Base-by-base conservation (phyloP, 2,888 invertebrate genomes). In the Xestia xanthographa region DNA sequence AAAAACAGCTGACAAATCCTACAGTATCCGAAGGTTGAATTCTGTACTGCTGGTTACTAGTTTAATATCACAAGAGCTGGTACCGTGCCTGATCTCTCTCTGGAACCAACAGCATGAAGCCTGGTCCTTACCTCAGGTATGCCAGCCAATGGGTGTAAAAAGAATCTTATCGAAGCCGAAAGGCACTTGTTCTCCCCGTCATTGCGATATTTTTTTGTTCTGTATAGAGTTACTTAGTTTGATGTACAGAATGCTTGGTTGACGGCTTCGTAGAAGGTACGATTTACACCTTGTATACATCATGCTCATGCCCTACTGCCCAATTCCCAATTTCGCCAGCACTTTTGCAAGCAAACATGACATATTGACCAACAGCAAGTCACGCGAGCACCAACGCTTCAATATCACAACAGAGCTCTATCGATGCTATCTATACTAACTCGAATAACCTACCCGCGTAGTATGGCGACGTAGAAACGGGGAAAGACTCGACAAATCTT, bases 381-480 rank as follows among this genome's bases (percentile, higher is more conserved):
- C 81, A 82, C 85, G 85, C 71, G 60, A 80, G 1, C n/a, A 11
- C 14, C 43, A 63, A 75, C 20, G 63, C 80, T 80, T 14, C 43
- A 69, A 75, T 82, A 80, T 80, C 68, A 63, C 62, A 79, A 80
- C 75, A 67, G 26, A 48, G 34, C 45, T 68, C 56, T 68, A 80
- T 75, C 85, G 71, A 66, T 69, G 34, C 34, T 80, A 82, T 82
- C 85, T 75, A 69, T 72, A 69, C 62, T 66, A 69, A 72, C 26
- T 80, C 58, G 68, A 75, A 75, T 53, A 56, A 71, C 58, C 26
- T n/a, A n/a, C n/a, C n/a, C n/a, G n/a, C n/a, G n/a, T n/a, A n/a
- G n/a, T n/a, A n/a, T n/a, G n/a, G n/a, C n/a, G n/a, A n/a, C n/a
- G n/a, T n/a, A n/a, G n/a, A n/a, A n/a, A n/a, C n/a, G n/a, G n/a